A percentile compares a stretch with the other conserved stretches of the same genome.
Evolutionary conservation across 2,888 invertebrate genomes (phyloP).

Genomic region (Ormyrus labotus): DNA sequence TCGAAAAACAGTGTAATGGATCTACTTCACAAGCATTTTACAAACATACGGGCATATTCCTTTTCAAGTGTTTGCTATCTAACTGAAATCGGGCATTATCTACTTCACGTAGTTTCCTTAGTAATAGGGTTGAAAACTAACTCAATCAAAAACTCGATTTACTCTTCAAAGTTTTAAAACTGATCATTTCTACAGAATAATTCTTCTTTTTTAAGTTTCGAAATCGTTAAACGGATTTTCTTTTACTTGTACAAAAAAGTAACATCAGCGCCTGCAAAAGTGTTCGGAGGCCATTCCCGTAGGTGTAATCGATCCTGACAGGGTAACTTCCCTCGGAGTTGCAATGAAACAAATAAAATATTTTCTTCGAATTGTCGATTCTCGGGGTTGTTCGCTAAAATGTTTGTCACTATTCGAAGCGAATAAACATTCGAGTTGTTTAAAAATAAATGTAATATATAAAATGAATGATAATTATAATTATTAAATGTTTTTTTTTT

Average conservation of each 20-base stretch:
- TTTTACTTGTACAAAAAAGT: slow-evolving; percentile 7
- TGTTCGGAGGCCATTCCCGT: background rate
- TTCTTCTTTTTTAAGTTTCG: slow-evolving; percentile 28
- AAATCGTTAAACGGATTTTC: slow-evolving; percentile 40
- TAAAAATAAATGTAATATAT: no score
- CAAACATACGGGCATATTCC: no score
- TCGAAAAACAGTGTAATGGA: no score
- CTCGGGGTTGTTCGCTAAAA: no score
- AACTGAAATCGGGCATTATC: background rate
- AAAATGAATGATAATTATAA: no score
- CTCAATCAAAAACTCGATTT: slow-evolving; percentile 45
- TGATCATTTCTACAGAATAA: slow-evolving; percentile 36
- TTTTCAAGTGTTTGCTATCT: background rate
- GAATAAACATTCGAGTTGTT: no score
- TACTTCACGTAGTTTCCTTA: background rate
- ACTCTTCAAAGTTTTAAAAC: slow-evolving; percentile 37
- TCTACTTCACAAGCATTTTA: no score
- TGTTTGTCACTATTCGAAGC: no score
- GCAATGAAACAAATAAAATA: background rate
- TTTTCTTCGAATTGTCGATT: background rate
- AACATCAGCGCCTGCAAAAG: slow-evolving; percentile 11
- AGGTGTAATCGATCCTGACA: slow-evolving; percentile 31
- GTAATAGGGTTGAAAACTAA: slow-evolving; percentile 35
- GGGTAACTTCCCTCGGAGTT: slow-evolving; percentile 5
- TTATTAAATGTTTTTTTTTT: no score